A percentile compares a stretch with the other conserved stretches of the same genome.
phyloP scores from a whole-genome alignment of 2,797 vertebrate genomes.

The Cyprinodon diabolis region DNA sequence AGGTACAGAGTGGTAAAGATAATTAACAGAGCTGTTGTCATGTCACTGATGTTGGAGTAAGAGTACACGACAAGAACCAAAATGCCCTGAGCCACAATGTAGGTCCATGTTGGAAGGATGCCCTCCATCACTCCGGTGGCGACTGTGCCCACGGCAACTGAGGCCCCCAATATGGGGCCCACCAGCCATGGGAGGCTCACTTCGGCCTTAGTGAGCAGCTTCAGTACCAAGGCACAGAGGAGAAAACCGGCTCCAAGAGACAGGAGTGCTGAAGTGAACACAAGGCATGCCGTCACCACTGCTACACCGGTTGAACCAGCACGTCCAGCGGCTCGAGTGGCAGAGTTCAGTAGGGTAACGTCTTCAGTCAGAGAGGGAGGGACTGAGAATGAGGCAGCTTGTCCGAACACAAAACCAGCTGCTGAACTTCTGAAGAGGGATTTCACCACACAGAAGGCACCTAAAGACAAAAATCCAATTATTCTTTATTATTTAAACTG shows the following conservation, averaged over 20 bases:
- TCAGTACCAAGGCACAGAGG: slow-evolving; percentile 48
- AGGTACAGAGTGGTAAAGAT: slow-evolving; percentile 67
- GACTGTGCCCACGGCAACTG: slow-evolving; percentile 49
- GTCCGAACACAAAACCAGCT: slow-evolving; percentile 65
- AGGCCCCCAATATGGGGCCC: slow-evolving; percentile 43
- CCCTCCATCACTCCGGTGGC: slow-evolving; percentile 45
- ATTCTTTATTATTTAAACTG: neutral
- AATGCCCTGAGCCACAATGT: slow-evolving; percentile 42
- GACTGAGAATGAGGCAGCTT: slow-evolving; percentile 49
- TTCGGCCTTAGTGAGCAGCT: slow-evolving; percentile 34
- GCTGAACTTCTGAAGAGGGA: slow-evolving; percentile 38
- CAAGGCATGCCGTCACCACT: slow-evolving; percentile 51
- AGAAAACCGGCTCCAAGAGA: slow-evolving; percentile 67
- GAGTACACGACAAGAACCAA: slow-evolving; percentile 58
- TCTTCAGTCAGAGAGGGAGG: slow-evolving; percentile 44
- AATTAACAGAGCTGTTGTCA: slow-evolving; percentile 63
- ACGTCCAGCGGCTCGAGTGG: slow-evolving; percentile 29
- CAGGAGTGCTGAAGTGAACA: slow-evolving; percentile 57
- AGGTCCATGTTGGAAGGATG: slow-evolving; percentile 52
- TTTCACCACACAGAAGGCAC: slow-evolving; percentile 7
- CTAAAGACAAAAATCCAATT: slow-evolving; percentile 32
- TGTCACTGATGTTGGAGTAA: slow-evolving; percentile 59
- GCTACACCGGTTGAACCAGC: slow-evolving; percentile 60
- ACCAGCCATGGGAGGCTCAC: slow-evolving; percentile 18
- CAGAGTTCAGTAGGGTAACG: slow-evolving; percentile 35